These are phyloP conservation scores for Lepus americanus DNA, from an alignment of 2,113 vertebrate species.

Conservation along the genomic window DNA sequence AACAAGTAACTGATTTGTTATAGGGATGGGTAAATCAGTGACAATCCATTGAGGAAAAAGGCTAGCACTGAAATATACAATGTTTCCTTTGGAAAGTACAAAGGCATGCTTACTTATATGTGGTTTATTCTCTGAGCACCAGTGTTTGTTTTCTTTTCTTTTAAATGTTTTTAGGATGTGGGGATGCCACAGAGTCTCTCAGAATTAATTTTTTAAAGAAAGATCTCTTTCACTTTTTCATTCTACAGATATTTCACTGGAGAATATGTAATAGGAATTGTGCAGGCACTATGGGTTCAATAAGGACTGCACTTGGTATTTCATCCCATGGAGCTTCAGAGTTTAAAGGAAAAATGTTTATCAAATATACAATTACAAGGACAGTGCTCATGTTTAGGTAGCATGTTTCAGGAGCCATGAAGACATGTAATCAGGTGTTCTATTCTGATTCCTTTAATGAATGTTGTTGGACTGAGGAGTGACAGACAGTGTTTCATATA, in stretches of 20 bases:
- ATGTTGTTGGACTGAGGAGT: background rate
- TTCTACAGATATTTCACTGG: background rate
- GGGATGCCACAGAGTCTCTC: background rate
- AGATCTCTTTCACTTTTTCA: background rate
- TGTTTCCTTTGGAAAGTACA: background rate
- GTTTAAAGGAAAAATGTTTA: background rate
- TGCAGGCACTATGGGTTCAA: background rate
- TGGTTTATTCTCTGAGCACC: background rate
- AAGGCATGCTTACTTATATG: background rate
- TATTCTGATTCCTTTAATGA: background rate
- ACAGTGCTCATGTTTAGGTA: background rate
- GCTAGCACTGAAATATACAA: background rate
- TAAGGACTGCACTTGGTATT: background rate
- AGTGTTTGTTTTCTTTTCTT: conserved; percentile 32
- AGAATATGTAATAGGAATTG: background rate
- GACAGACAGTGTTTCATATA: background rate
- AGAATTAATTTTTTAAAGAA: background rate
- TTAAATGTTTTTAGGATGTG: background rate
- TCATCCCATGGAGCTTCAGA: background rate
- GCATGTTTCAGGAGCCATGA: background rate
- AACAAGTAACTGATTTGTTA: background rate
- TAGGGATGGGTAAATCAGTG: background rate
- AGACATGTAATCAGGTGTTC: background rate
- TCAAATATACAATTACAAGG: background rate
- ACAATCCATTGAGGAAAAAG: background rate